Percentiles rank a stretch among this genome's conserved stretches.
Conservation (phyloP, 2,888 invertebrate species). For the Phortica okadai region DNA sequence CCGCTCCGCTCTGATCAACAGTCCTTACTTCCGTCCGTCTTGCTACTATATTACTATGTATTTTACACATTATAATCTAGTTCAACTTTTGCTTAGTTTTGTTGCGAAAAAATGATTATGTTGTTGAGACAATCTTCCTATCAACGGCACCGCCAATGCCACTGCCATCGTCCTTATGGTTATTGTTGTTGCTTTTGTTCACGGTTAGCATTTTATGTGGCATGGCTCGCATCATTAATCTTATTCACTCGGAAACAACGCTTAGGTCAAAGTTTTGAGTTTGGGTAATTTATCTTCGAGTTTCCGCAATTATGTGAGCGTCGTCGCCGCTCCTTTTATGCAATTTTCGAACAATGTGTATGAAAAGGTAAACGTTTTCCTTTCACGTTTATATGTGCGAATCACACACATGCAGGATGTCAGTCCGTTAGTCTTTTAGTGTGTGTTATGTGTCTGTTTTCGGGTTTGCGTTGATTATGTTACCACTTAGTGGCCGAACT, state of each 20-base stretch:
- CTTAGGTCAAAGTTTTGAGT: conserved; percentile 71
- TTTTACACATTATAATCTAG: conserved; percentile 21
- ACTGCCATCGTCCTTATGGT: too few species aligned
- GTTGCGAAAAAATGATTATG: conserved; percentile 23
- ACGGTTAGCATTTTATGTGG: conserved; percentile 62
- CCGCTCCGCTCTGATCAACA: neutral
- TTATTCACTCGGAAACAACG: conserved; percentile 69
- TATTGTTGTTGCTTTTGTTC: conserved; percentile 42
- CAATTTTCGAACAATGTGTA: neutral
- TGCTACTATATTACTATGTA: neutral
- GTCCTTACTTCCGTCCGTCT: neutral
- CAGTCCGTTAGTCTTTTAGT: neutral
- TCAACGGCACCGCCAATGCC: neutral
- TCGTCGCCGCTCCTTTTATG: conserved; percentile 5
- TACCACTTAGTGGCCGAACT: neutral
- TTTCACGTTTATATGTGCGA: neutral
- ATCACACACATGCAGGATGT: neutral
- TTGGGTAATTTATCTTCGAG: conserved; percentile 69
- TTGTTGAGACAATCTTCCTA: conserved; percentile 24
- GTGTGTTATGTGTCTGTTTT: neutral
- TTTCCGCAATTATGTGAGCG: conserved; percentile 66
- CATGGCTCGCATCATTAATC: conserved; percentile 64
- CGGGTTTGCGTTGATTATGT: conserved; percentile 4
- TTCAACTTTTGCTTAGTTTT: conserved; percentile 8
- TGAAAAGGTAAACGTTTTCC: conserved; percentile 2